A percentile compares a stretch with the other conserved stretches of the same genome.
phyloP scores from a whole-genome alignment of 2,888 invertebrate species.

The Drosophila hawaiiensis region DNA sequence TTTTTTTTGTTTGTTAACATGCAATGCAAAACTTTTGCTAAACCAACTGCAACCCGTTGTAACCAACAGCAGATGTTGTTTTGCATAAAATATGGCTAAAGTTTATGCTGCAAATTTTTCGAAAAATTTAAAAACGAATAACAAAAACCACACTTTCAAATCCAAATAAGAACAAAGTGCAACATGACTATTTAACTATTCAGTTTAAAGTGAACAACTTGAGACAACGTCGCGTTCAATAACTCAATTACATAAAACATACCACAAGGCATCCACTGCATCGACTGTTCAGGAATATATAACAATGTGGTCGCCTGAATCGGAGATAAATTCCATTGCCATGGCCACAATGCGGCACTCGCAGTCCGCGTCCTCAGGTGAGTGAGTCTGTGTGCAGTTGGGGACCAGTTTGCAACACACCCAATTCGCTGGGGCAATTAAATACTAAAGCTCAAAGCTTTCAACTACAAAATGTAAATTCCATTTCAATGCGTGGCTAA shows the following conservation, averaged over 20 bases:
- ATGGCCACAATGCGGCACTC: conserved; percentile 91
- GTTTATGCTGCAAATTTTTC: conserved; percentile 61
- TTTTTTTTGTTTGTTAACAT: conserved; percentile 8
- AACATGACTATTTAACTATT: conserved; percentile 35
- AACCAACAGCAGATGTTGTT: conserved; percentile 36
- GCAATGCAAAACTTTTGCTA: conserved; percentile 31
- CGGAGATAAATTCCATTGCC: conserved; percentile 94
- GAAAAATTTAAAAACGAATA: conserved; percentile 55
- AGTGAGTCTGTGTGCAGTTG: conserved; percentile 79
- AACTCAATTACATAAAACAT: conserved; percentile 15
- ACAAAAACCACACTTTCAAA: conserved; percentile 6
- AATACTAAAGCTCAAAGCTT: conserved; percentile 21
- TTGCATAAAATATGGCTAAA: conserved; percentile 64
- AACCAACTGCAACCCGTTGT: conserved; percentile 23
- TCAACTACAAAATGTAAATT: conserved; percentile 44
- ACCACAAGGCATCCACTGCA: conserved; percentile 15
- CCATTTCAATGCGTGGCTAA: conserved; percentile 33
- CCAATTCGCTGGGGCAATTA: conserved; percentile 23
- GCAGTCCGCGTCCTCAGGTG: conserved; percentile 91
- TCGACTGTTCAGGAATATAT: conserved; percentile 21
- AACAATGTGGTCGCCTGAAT: conserved; percentile 89
- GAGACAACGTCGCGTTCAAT: conserved; percentile 34
- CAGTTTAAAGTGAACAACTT: conserved; percentile 14
- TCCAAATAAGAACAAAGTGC: conserved; percentile 9
- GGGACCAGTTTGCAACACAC: neutral